Percentiles rank a stretch among this genome's conserved stretches.
phyloP scores from a whole-genome alignment of 2,797 vertebrate species.

The Protonibea diacanthus region DNA sequence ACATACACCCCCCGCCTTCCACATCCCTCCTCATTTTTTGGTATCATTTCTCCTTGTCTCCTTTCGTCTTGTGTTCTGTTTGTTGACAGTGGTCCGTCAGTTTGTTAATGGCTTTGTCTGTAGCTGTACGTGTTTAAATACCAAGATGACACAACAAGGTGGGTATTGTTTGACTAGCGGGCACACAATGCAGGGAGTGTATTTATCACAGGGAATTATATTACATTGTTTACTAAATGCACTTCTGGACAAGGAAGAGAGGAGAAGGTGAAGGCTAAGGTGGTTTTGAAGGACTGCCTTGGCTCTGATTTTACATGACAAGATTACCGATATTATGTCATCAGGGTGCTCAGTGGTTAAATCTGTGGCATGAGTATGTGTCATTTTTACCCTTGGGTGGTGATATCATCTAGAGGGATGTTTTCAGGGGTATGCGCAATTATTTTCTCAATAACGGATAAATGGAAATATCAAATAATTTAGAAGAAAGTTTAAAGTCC shows the following conservation, averaged over 20 bases:
- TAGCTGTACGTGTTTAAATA: constrained; percentile 61
- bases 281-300: constrained; percentile 16
- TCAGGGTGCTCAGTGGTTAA: constrained; percentile 15
- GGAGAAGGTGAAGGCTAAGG: background rate
- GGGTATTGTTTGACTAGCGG: constrained; percentile 64
- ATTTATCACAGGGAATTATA: constrained; percentile 55
- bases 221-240: constrained; percentile 63
- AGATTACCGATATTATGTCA: constrained; percentile 17
- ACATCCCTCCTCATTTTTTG: constrained; percentile 47
- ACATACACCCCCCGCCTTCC: constrained; percentile 12
- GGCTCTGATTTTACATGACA: constrained; percentile 32
- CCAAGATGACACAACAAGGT: constrained; percentile 67
- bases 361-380: background rate
- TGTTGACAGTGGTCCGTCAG: constrained; percentile 70
- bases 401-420: background rate
- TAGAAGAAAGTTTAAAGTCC: background rate
- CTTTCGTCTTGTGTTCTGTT: constrained; percentile 63
- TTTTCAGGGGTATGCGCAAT: background rate
- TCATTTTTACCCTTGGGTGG: constrained; percentile 26
- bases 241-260: constrained; percentile 40
- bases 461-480: background rate
- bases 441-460: background rate
- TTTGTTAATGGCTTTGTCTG: constrained; percentile 67
- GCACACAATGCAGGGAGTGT: constrained; percentile 66
- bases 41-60: constrained; percentile 56